A percentile compares a stretch with the other conserved stretches of the same genome.
These are phyloP conservation scores for Eudorcas thomsonii DNA, from an alignment of 2,113 vertebrate species.

Conservation along the genomic window DNA sequence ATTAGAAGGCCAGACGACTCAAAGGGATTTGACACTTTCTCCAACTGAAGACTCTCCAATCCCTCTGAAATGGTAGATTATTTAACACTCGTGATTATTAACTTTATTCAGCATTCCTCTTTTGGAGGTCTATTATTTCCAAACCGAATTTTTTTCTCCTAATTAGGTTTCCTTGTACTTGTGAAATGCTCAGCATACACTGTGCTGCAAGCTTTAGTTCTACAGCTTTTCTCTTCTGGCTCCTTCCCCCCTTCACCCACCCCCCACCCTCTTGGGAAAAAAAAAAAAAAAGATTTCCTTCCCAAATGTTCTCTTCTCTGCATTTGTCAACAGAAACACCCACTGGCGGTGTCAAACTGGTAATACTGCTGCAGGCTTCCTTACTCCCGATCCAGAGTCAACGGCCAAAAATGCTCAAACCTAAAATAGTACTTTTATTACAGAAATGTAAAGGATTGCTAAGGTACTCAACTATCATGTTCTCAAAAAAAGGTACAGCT, in stretches of 20 bases:
- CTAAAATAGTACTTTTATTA: slow-evolving; percentile 67
- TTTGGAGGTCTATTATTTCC: slow-evolving; percentile 58
- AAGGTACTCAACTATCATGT: slow-evolving; percentile 33
- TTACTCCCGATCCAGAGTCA: slow-evolving; percentile 63
- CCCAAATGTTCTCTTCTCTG: slow-evolving; percentile 68
- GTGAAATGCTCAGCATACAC: slow-evolving; percentile 61
- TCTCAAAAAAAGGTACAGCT: slow-evolving; percentile 11
- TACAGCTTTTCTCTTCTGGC: slow-evolving; percentile 49
- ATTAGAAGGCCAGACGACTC: slow-evolving; percentile 47
- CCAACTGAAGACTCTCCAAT: not conserved
- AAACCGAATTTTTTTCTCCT: slow-evolving; percentile 36
- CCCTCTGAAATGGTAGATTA: slow-evolving; percentile 37
- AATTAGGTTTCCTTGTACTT: slow-evolving; percentile 61
- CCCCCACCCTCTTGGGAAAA: not conserved
- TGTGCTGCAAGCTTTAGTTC: slow-evolving; percentile 45
- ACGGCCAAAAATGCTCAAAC: slow-evolving; percentile 56
- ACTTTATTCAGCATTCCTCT: slow-evolving; percentile 51
- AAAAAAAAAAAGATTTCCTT: slow-evolving; percentile 61
- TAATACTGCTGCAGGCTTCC: slow-evolving; percentile 72
- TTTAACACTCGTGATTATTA: slow-evolving; percentile 40
- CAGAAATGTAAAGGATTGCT: slow-evolving; percentile 53
- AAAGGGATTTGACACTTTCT: slow-evolving; percentile 12
- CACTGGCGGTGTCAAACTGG: slow-evolving; percentile 75
- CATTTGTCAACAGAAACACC: slow-evolving; percentile 78
- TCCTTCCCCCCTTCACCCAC: not conserved